A percentile compares a stretch with the other conserved stretches of the same genome.
phyloP scores from a whole-genome alignment of 1,140 invertebrate species.

The Mactra quadrangularis region DNA sequence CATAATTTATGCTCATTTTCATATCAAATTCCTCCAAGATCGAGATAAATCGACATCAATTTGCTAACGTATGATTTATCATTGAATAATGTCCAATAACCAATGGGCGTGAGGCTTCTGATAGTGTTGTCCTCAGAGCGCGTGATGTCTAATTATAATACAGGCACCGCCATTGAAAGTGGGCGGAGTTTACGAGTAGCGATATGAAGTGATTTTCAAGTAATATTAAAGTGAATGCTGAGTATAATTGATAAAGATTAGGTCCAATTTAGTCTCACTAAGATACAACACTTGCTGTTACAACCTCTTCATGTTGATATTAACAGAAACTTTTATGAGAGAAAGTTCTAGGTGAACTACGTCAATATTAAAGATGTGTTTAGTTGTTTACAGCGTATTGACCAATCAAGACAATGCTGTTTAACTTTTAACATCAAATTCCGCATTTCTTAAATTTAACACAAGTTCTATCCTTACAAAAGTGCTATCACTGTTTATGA shows the following conservation, averaged over 20 bases:
- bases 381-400: no score
- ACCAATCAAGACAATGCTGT: no score
- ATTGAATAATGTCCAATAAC: neutral
- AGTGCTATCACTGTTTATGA: no score
- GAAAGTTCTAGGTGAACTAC: neutral
- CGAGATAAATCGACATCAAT: conserved; percentile 17
- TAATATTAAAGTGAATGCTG: conserved; percentile 10
- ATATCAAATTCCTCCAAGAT: neutral
- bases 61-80: conserved; percentile 1
- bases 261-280: neutral
- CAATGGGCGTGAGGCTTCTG: neutral
- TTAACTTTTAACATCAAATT: no score
- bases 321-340: neutral
- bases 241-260: conserved; percentile 19
- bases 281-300: no score
- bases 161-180: conserved; percentile 20
- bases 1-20: conserved; percentile 54
- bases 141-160: conserved; percentile 26
- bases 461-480: no score
- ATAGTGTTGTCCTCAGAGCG: neutral
- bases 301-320: neutral
- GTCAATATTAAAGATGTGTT: neutral
- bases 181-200: conserved; percentile 22
- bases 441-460: no score
- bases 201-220: conserved; percentile 31